Base-by-base conservation (phyloP, 2,797 vertebrate genomes). In the Argya squamiceps region DNA sequence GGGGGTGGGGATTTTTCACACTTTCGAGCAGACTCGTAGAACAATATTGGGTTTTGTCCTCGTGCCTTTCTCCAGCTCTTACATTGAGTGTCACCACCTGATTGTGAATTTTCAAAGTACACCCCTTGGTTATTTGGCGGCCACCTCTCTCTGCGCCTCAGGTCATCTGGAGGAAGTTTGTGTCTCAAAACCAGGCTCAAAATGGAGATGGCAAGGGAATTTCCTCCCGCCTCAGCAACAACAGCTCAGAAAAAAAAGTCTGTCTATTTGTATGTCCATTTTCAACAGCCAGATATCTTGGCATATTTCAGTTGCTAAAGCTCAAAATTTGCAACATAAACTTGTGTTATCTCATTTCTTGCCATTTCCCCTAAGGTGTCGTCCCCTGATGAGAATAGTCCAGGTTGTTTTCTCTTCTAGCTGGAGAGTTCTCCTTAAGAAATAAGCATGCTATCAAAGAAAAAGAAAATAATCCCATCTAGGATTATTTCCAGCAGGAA, bases 401-500 rank as follows among this genome's bases (percentile, higher is more conserved):
- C 65, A 90, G 84, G 64, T 9, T 64, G 53, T 85, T 96, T 91
- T 92, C 77, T 89, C 32, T 94, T 85, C 71, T 92, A 89, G 56
- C 75, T 81, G 93, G 59, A 56, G 52, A 90, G 70, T 47, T 89
- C 60, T 95, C 30, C 53, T 92, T 95, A 77, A 77, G 58, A 92
- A 94, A 77, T 92, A 90, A 95, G 56, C 75, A 78, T 94, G 92
- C 58, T 86, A 41, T 84, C 64, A 93, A 92, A 95, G 71, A 88
- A 82, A 95, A 92, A 78, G 91, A 75, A 88, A 96, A 91, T 93
- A 97, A 97, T 95, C 68, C 91, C 91, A 96, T 93, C 62, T 96
- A 97, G 96, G 88, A 96, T 97, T 97, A 95, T 97, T 96, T 96
- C 86, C 95, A 94, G 95, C 97, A 97, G 97, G 97, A 97, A 91